A percentile compares a stretch with the other conserved stretches of the same genome.
These are phyloP conservation scores for Datnioides undecimradiatus DNA, from an alignment of 2,113 vertebrate genomes.

Conservation along the genomic window DNA sequence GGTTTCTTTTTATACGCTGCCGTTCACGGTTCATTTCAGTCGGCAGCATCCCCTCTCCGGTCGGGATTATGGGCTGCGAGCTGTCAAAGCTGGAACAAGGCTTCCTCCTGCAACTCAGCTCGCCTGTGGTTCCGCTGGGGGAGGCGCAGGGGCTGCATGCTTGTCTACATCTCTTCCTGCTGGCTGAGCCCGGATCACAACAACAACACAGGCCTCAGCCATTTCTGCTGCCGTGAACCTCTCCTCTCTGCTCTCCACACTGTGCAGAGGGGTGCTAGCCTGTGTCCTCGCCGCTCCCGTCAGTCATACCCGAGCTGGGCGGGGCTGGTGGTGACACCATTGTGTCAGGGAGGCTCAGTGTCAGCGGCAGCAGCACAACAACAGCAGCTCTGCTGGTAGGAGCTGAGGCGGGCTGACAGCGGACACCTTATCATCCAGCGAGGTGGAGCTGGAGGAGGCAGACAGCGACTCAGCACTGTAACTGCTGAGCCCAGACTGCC, in stretches of 20 bases:
- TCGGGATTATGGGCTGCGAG: slow-evolving; percentile 24
- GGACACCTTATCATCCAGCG: slow-evolving; percentile 6
- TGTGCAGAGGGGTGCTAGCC: not conserved
- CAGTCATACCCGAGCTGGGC: slow-evolving; percentile 30
- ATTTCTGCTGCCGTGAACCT: slow-evolving; percentile 10
- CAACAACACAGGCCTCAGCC: slow-evolving; percentile 45
- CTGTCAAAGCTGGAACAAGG: slow-evolving; percentile 30
- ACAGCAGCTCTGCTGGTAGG: not conserved
- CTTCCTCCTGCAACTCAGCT: not conserved
- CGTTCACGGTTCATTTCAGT: slow-evolving; percentile 2
- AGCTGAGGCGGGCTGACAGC: slow-evolving; percentile 13
- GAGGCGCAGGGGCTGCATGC: slow-evolving; percentile 23
- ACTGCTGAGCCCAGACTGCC: not conserved
- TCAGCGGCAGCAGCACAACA: slow-evolving; percentile 40
- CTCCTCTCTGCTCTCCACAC: not conserved
- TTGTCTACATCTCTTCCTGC: slow-evolving; percentile 52
- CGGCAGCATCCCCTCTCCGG: slow-evolving; percentile 1
- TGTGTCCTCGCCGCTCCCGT: slow-evolving; percentile 31
- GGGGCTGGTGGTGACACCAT: slow-evolving; percentile 62
- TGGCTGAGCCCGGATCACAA: slow-evolving; percentile 52
- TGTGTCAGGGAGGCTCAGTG: slow-evolving; percentile 68
- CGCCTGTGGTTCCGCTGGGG: not conserved
- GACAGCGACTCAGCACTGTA: not conserved
- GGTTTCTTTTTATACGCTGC: not conserved
- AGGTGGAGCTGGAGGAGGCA: not conserved